phyloP scores from a whole-genome alignment of 2,113 vertebrate genomes.

The Acanthisitta chloris region DNA sequence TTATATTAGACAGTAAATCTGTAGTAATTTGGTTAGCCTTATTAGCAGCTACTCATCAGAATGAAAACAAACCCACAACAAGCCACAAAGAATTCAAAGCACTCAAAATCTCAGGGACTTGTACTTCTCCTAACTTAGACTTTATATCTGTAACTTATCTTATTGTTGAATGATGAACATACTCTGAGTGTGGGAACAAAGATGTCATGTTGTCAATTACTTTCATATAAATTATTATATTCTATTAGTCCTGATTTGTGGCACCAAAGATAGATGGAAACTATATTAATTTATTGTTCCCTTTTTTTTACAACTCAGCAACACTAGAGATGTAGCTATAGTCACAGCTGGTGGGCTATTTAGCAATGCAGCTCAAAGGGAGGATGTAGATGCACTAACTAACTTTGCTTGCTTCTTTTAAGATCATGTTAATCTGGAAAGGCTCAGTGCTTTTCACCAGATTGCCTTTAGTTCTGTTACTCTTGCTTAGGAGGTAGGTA shows the following conservation, averaged over 20 bases:
- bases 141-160: background rate
- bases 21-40: background rate
- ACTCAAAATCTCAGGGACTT: background rate
- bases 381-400: background rate
- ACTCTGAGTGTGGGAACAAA: background rate
- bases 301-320: background rate
- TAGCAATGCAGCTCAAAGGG: background rate
- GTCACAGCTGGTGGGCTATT: background rate
- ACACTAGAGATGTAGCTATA: background rate
- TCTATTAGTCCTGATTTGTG: background rate
- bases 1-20: background rate
- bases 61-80: background rate
- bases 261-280: background rate
- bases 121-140: background rate
- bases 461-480: background rate
- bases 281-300: background rate
- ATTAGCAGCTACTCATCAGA: background rate
- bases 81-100: background rate
- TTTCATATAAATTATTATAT: background rate
- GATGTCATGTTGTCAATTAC: background rate
- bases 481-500: background rate
- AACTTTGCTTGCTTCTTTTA: background rate
- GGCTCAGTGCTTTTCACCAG: background rate
- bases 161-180: background rate
- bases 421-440: background rate